Base-by-base conservation (phyloP, 2,113 vertebrate species). In the Heterocephalus glaber region DNA sequence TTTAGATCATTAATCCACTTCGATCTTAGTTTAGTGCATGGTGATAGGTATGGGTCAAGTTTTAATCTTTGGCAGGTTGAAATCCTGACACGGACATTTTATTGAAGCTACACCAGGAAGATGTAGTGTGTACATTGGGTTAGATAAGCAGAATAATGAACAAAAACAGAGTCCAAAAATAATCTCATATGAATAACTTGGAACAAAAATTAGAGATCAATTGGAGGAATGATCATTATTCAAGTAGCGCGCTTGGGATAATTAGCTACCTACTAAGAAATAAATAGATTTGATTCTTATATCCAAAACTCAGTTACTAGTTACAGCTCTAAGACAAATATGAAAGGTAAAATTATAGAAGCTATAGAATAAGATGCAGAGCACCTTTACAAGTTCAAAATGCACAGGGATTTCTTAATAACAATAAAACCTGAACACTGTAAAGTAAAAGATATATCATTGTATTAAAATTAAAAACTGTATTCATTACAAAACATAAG, bases 261-360 rank as follows among this genome's bases (percentile, higher is more conserved):
- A 92, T 58, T 93, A 17, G 0, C 38, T 95, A 49, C 52, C 90
- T 44, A 35, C 24, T 86, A 60, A 47, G 5, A 86, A 95, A 81
- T 89, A 79, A 86, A 80, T 28, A 72, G 60, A 72, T 84, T 89
- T 52, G 5, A 92, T 84, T 80, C 28, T 90, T 90, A 90, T 66
- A 85, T 65, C 44, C 9, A 90, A 77, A 96, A 94, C 38, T 81
- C 47, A 92, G 3, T 90, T 85, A 72, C 63, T 72, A 77, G 14
- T 30, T 70, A 2, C 41, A 92, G 22, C 88, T 77, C 81, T 79
- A 65, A 91, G 49, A 38, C 49, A 82, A 76, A 44, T 44, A 79
- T 13, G 1, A 79, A 93, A 79, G 56, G 33, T 77, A 82, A 94
- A 90, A 79, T 35, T 90, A 63, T n/a, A 79, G 22, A 77, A 44